Evolutionary conservation across 2,888 invertebrate genomes (phyloP).

Genomic region (Andrena fulva): DNA sequence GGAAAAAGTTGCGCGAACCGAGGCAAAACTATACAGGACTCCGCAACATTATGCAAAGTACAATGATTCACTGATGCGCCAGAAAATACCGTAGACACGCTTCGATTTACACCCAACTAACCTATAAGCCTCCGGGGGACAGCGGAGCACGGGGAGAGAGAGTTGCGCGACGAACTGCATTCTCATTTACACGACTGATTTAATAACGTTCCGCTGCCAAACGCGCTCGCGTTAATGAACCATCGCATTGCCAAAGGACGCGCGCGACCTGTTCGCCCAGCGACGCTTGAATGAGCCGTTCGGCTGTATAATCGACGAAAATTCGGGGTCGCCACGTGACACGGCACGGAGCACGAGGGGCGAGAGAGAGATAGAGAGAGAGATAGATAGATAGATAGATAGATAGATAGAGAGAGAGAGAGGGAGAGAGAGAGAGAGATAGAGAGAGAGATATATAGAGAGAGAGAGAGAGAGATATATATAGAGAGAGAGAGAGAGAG

Average conservation of each 20-base stretch:
- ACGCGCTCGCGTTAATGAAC: conserved; percentile 11
- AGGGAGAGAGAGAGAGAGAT: too few species aligned
- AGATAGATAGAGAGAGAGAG: too few species aligned
- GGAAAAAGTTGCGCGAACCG: too few species aligned
- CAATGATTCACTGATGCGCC: too few species aligned
- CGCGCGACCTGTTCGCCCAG: conserved; percentile 39
- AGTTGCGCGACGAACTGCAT: conserved; percentile 19
- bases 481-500: too few species aligned
- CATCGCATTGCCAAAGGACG: conserved; percentile 51
- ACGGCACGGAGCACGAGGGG: not conserved
- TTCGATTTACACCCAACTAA: not conserved
- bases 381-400: too few species aligned
- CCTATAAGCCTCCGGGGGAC: not conserved
- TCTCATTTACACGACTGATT: conserved; percentile 30
- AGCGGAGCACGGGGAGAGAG: not conserved
- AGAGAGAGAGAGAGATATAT: too few species aligned
- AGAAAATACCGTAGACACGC: too few species aligned
- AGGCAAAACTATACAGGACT: too few species aligned
- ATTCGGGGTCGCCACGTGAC: conserved; percentile 50
- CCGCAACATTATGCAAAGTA: too few species aligned
- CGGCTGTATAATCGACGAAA: conserved; percentile 20
- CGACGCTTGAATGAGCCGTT: conserved; percentile 43
- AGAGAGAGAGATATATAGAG: too few species aligned
- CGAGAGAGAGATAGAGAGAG: too few species aligned
- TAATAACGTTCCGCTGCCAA: conserved; percentile 36